Percentiles rank a stretch among this genome's conserved stretches.
Conservation (phyloP, 2,797 vertebrate species). For the Denticeps clupeoides region DNA sequence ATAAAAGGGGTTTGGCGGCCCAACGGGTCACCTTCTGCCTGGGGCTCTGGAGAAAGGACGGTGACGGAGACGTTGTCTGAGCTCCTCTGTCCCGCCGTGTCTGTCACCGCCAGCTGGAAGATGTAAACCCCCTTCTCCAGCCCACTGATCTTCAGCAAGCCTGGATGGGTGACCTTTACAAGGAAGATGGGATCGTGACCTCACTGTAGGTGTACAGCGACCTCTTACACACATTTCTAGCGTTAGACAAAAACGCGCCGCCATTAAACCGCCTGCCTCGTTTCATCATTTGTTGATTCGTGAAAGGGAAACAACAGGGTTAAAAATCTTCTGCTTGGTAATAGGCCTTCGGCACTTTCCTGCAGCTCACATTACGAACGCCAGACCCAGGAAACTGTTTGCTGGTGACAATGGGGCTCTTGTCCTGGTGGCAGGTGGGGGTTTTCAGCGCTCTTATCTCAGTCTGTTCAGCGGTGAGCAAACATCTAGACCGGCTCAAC, state of each 20-base stretch:
- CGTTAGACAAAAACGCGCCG: too few species aligned
- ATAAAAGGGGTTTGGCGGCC: too few species aligned
- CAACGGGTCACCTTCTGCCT: slow-evolving; percentile 70
- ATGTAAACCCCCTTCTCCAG: slow-evolving; percentile 73
- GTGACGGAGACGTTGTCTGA: slow-evolving; percentile 84
- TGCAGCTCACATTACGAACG: too few species aligned
- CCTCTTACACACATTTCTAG: too few species aligned
- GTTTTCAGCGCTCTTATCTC: slow-evolving; percentile 30
- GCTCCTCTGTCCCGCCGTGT: slow-evolving; percentile 71
- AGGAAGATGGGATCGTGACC: neutral
- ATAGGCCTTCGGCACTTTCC: too few species aligned
- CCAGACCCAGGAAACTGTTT: too few species aligned
- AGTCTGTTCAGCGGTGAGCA: slow-evolving; percentile 16
- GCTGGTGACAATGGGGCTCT: slow-evolving; percentile 8
- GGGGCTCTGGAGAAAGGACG: slow-evolving; percentile 64
- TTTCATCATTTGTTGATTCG: too few species aligned
- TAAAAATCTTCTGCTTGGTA: too few species aligned
- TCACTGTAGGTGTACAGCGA: too few species aligned
- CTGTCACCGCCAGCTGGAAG: slow-evolving; percentile 81
- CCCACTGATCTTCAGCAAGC: slow-evolving; percentile 76
- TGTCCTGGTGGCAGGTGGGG: slow-evolving; percentile 17
- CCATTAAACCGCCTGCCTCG: too few species aligned
- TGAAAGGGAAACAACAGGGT: too few species aligned
- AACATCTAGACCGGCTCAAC: slow-evolving; percentile 1
- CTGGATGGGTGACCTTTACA: slow-evolving; percentile 75